Evolutionary conservation across 2,888 invertebrate genomes (phyloP).

Genomic region (Philopedon plagiatum): DNA sequence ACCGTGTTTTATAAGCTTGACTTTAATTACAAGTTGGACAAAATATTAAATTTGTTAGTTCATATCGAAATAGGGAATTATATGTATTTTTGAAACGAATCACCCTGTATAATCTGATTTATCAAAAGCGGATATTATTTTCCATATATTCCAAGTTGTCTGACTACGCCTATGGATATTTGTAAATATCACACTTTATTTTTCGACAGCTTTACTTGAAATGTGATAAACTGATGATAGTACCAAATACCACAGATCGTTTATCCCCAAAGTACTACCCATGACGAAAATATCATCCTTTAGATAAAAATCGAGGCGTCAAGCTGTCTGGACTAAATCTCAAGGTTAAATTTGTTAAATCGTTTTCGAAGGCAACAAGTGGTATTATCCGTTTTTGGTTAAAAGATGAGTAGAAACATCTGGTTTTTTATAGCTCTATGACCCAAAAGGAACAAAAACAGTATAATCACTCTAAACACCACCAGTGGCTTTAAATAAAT

Average conservation of each 20-base stretch:
- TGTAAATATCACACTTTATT: background rate
- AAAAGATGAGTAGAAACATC: conserved; percentile 34
- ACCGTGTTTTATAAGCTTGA: too few species aligned
- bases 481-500: conserved; percentile 26
- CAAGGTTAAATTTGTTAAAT: conserved; percentile 26
- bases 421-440: conserved; percentile 27
- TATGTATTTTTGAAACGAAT: too few species aligned
- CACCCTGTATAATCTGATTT: too few species aligned
- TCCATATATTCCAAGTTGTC: background rate
- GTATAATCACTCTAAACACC: conserved; percentile 30
- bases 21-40: too few species aligned
- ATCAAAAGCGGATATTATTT: too few species aligned
- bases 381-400: conserved; percentile 36
- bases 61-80: too few species aligned
- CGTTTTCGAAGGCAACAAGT: conserved; percentile 21
- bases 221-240: background rate
- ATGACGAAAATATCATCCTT: conserved; percentile 23
- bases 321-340: conserved; percentile 38
- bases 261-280: conserved; percentile 19
- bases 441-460: conserved; percentile 23
- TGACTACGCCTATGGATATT: background rate
- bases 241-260: conserved; percentile 3
- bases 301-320: conserved; percentile 29
- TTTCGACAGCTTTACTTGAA: background rate
- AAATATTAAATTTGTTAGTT: too few species aligned